These are phyloP conservation scores for Drosophila busckii DNA, from an alignment of 1,140 invertebrate species.

Conservation along the genomic window DNA sequence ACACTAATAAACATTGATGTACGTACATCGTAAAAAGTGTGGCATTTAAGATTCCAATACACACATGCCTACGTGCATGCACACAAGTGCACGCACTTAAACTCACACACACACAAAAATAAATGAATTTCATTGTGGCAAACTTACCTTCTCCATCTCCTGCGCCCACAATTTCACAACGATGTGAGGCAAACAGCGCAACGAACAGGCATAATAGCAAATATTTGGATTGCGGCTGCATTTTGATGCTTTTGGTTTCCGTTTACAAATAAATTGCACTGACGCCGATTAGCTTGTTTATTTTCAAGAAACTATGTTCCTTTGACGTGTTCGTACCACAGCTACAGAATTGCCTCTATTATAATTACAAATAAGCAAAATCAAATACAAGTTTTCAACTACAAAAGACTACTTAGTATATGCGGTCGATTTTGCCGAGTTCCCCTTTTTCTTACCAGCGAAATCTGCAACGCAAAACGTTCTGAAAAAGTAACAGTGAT, in stretches of 20 bases:
- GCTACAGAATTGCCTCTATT: conserved; percentile 11
- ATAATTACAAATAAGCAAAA: conserved; percentile 7
- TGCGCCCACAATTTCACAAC: conserved; percentile 21
- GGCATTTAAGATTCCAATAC: conserved; percentile 49
- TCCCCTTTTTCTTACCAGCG: conserved; percentile 36
- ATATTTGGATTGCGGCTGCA: conserved; percentile 62
- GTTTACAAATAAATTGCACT: conserved; percentile 24
- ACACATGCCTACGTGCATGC: conserved; percentile 1
- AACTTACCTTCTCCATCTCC: conserved; percentile 48
- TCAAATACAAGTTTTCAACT: no score
- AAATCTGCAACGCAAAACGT: conserved; percentile 63
- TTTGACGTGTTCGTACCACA: conserved; percentile 36
- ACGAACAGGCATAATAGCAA: conserved; percentile 61
- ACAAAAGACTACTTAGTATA: no score
- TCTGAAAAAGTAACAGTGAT: no score
- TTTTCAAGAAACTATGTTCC: conserved; percentile 17
- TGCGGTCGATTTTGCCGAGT: conserved; percentile 8
- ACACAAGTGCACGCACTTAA: conserved; percentile 14
- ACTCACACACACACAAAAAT: background rate
- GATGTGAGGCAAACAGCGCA: conserved; percentile 45
- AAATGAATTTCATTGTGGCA: conserved; percentile 28
- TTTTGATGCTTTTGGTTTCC: conserved; percentile 31
- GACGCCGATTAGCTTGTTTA: conserved; percentile 28
- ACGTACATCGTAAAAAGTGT: conserved; percentile 8
- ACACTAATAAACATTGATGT: conserved; percentile 1